These are phyloP conservation scores for Melopsittacus undulatus DNA, from an alignment of 2,797 vertebrate genomes.

Conservation along the genomic window DNA sequence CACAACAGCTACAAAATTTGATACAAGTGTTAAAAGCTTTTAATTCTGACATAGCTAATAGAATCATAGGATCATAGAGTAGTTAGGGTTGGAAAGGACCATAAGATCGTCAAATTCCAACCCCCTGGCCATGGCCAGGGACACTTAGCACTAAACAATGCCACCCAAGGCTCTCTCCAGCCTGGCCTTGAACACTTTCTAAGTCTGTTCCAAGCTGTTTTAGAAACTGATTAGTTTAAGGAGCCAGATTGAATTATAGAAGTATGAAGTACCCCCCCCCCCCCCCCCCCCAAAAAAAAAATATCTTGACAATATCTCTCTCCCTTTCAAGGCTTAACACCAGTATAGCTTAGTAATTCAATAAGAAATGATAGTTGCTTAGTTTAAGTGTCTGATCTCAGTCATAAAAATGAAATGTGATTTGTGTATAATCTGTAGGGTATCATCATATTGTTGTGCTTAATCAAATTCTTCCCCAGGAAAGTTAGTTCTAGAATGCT, in stretches of 20 bases:
- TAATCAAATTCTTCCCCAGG: not conserved
- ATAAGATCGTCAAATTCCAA: not conserved
- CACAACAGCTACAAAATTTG: not conserved
- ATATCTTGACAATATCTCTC: not conserved
- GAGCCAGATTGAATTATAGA: not conserved
- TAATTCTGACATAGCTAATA: not conserved
- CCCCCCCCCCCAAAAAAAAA: not conserved
- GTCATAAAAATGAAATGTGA: not conserved
- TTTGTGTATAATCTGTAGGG: not conserved
- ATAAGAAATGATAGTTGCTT: fast-evolving
- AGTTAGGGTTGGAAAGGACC: not conserved
- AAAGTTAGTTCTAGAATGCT: not conserved
- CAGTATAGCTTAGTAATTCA: not conserved
- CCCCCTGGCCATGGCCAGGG: not conserved
- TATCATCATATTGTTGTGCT: not conserved
- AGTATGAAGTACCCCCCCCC: not conserved
- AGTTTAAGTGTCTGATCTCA: not conserved
- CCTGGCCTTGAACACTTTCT: not conserved
- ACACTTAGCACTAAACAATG: not conserved
- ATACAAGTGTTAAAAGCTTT: not conserved
- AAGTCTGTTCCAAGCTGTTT: not conserved
- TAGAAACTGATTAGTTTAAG: not conserved
- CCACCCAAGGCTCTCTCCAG: not conserved
- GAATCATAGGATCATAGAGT: not conserved
- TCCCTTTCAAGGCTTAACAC: not conserved